Evolutionary conservation across 1,140 invertebrate genomes (phyloP).

Genomic region (Drosophila tani): DNA sequence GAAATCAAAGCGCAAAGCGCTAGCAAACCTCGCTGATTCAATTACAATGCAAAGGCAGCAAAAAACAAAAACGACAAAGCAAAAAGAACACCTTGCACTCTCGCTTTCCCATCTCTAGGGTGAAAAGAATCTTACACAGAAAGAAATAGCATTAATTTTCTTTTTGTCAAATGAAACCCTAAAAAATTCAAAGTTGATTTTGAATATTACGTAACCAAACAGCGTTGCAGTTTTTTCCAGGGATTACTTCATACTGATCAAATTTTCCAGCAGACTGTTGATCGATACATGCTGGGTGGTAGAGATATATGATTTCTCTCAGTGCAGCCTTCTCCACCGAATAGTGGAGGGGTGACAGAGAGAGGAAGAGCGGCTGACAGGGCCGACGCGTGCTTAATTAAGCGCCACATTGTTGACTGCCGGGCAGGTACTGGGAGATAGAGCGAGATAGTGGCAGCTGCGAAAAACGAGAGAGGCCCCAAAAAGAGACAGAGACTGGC

Average conservation of each 20-base stretch:
- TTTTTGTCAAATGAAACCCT: too few species aligned
- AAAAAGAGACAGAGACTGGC: background rate
- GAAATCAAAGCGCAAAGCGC: slow-evolving; percentile 55
- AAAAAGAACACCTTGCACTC: slow-evolving; percentile 18
- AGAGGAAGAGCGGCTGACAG: slow-evolving; percentile 22
- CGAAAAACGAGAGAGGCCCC: slow-evolving; percentile 1
- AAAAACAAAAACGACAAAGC: background rate
- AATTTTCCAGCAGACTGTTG: too few species aligned
- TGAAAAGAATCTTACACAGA: background rate
- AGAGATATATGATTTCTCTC: background rate
- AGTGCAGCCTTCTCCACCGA: slow-evolving; percentile 5
- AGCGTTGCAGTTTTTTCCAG: too few species aligned
- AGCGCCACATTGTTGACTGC: slow-evolving; percentile 60
- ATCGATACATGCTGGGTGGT: too few species aligned
- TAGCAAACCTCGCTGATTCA: slow-evolving; percentile 33
- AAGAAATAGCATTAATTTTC: background rate
- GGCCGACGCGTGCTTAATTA: slow-evolving; percentile 76
- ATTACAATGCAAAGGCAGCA: slow-evolving; percentile 37
- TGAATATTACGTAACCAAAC: too few species aligned
- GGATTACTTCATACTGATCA: too few species aligned
- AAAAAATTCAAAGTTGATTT: too few species aligned
- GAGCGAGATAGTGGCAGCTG: slow-evolving; percentile 26
- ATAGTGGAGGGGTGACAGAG: slow-evolving; percentile 7
- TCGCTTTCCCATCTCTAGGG: slow-evolving; percentile 9
- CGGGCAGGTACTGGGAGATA: slow-evolving; percentile 19